Evolutionary conservation across 2,888 invertebrate genomes (phyloP).

Genomic region (Drepanosiphum platanoidis): DNA sequence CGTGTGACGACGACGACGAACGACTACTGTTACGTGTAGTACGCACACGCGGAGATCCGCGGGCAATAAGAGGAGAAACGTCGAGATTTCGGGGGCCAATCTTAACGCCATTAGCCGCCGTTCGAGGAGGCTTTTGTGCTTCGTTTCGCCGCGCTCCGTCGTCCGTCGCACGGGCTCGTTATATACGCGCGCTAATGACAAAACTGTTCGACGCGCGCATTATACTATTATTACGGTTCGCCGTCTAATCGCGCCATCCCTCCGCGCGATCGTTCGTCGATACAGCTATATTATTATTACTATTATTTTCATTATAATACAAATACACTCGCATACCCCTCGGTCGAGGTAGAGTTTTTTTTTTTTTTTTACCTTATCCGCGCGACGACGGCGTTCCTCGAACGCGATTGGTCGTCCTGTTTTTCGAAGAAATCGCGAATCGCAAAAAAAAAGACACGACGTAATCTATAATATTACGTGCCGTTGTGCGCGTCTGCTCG

Average conservation of each 20-base stretch:
- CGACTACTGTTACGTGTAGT: neutral
- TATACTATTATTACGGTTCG: neutral
- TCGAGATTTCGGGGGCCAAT: neutral
- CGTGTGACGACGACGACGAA: neutral
- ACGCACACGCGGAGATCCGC: neutral
- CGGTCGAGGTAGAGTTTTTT: neutral
- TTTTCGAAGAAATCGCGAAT: too few relatives aligned
- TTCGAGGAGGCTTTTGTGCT: neutral
- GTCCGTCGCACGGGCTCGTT: neutral
- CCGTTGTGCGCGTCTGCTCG: neutral
- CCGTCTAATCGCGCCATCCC: neutral
- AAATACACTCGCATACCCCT: neutral
- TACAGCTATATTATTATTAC: neutral
- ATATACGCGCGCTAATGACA: neutral
- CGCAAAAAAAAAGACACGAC: too few relatives aligned
- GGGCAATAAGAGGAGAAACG: neutral
- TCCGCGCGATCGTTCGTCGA: constrained; percentile 12
- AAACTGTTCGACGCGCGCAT: neutral
- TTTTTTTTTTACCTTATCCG: too few relatives aligned
- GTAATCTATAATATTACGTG: too few relatives aligned
- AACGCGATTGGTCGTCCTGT: neutral
- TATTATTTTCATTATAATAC: neutral
- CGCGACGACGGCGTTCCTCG: neutral
- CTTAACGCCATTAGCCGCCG: neutral
- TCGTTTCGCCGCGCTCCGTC: neutral